Percentiles rank a stretch among this genome's conserved stretches.
Evolutionary conservation across 2,797 vertebrate genomes (phyloP).

Genomic region (Urosaurus nigricauda): DNA sequence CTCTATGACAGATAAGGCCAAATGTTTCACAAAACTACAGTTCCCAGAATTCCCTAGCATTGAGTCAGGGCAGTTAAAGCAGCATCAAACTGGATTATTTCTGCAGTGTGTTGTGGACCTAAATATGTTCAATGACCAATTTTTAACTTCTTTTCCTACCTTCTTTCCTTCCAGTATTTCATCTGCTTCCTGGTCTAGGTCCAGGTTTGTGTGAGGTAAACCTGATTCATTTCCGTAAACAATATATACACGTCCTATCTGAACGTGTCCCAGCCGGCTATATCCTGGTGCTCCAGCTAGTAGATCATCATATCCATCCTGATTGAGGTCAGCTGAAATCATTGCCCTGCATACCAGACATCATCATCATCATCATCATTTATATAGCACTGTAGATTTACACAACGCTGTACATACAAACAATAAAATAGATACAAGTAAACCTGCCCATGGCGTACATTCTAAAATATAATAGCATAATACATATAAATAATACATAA

Average conservation of each 20-base stretch:
- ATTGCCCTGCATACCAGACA: slow-evolving; percentile 74
- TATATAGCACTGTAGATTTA: too few species aligned
- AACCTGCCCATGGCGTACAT: too few species aligned
- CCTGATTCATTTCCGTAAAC: slow-evolving; percentile 76
- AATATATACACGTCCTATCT: slow-evolving; percentile 80
- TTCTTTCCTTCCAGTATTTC: slow-evolving; percentile 76
- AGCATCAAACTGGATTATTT: too few species aligned
- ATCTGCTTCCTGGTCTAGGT: slow-evolving; percentile 78
- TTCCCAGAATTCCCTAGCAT: too few species aligned
- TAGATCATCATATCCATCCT: slow-evolving; percentile 78
- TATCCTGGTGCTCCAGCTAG: slow-evolving; percentile 81
- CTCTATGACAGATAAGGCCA: too few species aligned
- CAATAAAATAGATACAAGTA: too few species aligned
- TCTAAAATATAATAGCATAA: too few species aligned
- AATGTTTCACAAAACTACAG: too few species aligned
- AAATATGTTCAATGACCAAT: background rate
- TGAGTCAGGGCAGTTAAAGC: too few species aligned
- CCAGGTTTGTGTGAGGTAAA: slow-evolving; percentile 74
- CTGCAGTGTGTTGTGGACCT: background rate
- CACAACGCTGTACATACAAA: too few species aligned
- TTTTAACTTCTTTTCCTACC: slow-evolving; percentile 64
- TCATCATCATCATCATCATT: too few species aligned
- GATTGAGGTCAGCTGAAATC: slow-evolving; percentile 80
- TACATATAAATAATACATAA: too few species aligned
- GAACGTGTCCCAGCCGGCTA: slow-evolving; percentile 72